These are phyloP conservation scores for Drosophila neoperkinsi DNA, from an alignment of 2,888 invertebrate species.

Conservation along the genomic window DNA sequence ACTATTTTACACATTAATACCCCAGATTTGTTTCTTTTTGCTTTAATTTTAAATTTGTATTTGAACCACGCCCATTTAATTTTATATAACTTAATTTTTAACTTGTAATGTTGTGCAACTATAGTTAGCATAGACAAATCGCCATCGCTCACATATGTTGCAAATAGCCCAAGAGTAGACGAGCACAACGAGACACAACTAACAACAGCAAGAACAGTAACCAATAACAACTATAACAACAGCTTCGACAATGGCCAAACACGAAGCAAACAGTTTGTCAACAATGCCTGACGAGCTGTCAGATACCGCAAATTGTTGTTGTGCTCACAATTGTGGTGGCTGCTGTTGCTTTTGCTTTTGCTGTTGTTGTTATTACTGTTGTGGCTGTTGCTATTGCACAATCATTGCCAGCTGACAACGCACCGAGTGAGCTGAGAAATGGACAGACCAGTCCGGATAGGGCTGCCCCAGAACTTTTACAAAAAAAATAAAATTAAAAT, in stretches of 20 bases:
- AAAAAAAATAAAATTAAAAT: conserved; percentile 11
- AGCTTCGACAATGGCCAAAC: conserved; percentile 28
- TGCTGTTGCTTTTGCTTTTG: conserved; percentile 5
- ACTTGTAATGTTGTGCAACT: conserved; percentile 3
- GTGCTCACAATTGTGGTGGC: conserved; percentile 2
- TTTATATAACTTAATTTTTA: background rate
- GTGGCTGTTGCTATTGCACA: conserved; percentile 38
- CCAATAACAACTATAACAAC: conserved; percentile 26
- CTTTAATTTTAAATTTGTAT: background rate
- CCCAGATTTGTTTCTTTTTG: background rate
- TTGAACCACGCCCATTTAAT: background rate
- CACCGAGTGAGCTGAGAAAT: conserved; percentile 9
- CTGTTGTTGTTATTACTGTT: conserved; percentile 3
- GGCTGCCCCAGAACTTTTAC: background rate
- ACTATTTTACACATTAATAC: background rate
- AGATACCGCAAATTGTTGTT: conserved; percentile 59
- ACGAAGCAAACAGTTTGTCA: conserved; percentile 58
- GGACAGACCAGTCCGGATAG: background rate
- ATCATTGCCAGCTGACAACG: conserved; percentile 52
- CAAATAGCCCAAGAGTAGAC: conserved; percentile 20
- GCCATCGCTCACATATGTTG: conserved; percentile 23
- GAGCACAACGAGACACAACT: conserved; percentile 12
- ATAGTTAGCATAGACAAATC: conserved; percentile 22
- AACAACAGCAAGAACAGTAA: conserved; percentile 13
- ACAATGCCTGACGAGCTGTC: conserved; percentile 73